Evolutionary conservation across 2,797 vertebrate species (phyloP).

Genomic region (Coendou prehensilis): DNA sequence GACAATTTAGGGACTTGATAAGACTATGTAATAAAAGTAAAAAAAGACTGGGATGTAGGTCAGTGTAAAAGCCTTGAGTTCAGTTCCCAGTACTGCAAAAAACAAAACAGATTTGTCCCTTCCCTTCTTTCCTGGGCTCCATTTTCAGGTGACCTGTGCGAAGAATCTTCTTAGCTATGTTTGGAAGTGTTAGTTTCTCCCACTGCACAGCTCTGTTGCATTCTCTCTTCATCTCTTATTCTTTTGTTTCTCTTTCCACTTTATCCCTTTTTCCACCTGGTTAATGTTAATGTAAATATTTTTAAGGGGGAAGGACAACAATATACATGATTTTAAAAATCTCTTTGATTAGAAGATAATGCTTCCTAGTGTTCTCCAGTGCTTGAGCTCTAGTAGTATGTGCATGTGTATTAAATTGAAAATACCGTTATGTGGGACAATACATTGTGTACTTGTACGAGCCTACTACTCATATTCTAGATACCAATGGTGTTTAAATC

Average conservation of each 20-base stretch:
- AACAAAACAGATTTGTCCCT: background rate
- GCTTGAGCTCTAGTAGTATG: background rate
- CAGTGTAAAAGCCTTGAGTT: background rate
- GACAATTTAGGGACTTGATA: background rate
- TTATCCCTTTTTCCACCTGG: background rate
- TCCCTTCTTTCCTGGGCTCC: background rate
- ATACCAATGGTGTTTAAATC: background rate
- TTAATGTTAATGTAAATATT: constrained; percentile 29
- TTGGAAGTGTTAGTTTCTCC: background rate
- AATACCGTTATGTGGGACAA: background rate
- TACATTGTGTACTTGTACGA: background rate
- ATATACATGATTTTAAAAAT: background rate
- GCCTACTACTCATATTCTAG: background rate
- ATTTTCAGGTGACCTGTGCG: background rate
- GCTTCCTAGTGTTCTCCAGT: background rate
- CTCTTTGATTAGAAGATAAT: background rate
- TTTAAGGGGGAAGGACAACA: constrained; percentile 18
- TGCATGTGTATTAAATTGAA: background rate
- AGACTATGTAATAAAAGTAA: background rate
- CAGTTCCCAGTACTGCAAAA: background rate
- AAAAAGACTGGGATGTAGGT: background rate
- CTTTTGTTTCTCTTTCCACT: background rate
- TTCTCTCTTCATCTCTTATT: background rate
- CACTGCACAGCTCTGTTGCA: background rate
- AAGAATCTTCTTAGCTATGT: background rate